phyloP scores from a whole-genome alignment of 1,140 invertebrate species.

The Hyles euphorbiae region DNA sequence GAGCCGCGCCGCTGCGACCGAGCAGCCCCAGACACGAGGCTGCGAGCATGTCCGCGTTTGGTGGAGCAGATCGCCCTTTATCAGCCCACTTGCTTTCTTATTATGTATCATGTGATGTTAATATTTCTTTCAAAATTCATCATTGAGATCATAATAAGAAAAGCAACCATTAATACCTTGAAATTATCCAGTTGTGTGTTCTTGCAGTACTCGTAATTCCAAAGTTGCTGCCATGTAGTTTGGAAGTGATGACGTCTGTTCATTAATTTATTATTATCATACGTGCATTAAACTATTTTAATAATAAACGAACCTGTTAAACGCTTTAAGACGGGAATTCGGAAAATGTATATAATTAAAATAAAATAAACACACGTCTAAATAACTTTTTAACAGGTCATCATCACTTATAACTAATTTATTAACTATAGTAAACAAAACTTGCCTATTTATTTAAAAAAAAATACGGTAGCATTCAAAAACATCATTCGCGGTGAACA shows the following conservation, averaged over 20 bases:
- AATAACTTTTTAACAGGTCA: constrained; percentile 7
- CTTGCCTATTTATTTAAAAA: no score
- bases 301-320: no score
- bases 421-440: no score
- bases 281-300: no score
- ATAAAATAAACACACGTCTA: not conserved
- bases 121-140: constrained; percentile 22
- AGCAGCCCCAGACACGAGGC: constrained; percentile 65
- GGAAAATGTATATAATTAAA: not conserved
- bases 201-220: constrained; percentile 71
- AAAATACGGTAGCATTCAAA: no score
- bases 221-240: constrained; percentile 46
- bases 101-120: constrained; percentile 43
- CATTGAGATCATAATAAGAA: constrained; percentile 63
- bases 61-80: constrained; percentile 64
- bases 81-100: constrained; percentile 69
- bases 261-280: constrained; percentile 6
- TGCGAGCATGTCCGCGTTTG: constrained; percentile 70
- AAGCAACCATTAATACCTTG: constrained; percentile 55
- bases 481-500: no score
- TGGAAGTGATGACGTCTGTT: constrained; percentile 43
- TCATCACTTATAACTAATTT: constrained; percentile 17
- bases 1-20: constrained; percentile 52
- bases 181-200: constrained; percentile 60
- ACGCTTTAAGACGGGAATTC: no score